Conservation (phyloP, 1,140 invertebrate genomes). For the Lordiphosa clarofinis region DNA sequence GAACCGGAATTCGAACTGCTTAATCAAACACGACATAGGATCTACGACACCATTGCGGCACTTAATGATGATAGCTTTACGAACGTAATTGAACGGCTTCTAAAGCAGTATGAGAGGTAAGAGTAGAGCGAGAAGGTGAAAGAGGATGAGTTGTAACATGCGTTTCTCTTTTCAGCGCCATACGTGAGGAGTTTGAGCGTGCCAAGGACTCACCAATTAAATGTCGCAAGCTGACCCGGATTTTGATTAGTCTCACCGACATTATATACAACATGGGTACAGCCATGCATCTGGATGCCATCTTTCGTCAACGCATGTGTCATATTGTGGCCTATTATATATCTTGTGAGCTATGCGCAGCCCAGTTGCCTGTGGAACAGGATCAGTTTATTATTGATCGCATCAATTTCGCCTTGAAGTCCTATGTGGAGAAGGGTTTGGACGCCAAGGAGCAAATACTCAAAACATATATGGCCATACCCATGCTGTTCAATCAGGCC, state of each 20-base stretch:
- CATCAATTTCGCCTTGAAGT: slow-evolving; percentile 40
- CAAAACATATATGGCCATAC: slow-evolving; percentile 53
- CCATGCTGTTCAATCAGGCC: slow-evolving; percentile 52
- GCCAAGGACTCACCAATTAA: slow-evolving; percentile 38
- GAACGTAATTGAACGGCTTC: slow-evolving; percentile 42
- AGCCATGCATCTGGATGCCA: slow-evolving; percentile 8
- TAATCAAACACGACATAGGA: slow-evolving; percentile 42
- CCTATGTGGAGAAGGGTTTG: slow-evolving; percentile 40
- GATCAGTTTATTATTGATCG: slow-evolving; percentile 51
- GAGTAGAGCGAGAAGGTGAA: background rate
- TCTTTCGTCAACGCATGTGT: slow-evolving; percentile 52
- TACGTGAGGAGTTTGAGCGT: slow-evolving; percentile 49
- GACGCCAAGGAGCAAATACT: slow-evolving; percentile 49
- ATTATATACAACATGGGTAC: slow-evolving; percentile 37
- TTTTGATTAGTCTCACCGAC: slow-evolving; percentile 36
- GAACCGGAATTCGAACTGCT: slow-evolving; percentile 48
- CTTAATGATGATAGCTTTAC: slow-evolving; percentile 51
- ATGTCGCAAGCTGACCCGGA: slow-evolving; percentile 45
- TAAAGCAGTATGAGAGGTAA: slow-evolving; percentile 54
- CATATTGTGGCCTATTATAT: slow-evolving; percentile 63
- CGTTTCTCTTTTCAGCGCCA: slow-evolving; percentile 30
- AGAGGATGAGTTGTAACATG: background rate
- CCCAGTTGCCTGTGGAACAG: slow-evolving; percentile 34
- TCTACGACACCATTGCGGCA: slow-evolving; percentile 57
- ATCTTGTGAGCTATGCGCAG: slow-evolving; percentile 58